Evolutionary conservation across 2,113 vertebrate species (phyloP).

Genomic region (Etia nguti): DNA sequence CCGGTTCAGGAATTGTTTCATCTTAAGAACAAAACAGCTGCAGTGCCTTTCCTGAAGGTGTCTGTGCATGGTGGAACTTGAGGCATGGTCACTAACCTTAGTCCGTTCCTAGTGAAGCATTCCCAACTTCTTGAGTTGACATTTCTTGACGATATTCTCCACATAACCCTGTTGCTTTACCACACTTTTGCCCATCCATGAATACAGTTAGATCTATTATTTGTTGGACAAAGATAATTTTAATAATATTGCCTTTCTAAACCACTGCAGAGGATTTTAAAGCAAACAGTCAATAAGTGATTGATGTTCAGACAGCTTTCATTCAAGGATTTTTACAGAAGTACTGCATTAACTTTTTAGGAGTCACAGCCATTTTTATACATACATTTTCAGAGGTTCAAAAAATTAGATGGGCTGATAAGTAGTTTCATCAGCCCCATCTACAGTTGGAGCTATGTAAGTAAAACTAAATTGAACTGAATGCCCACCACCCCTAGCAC

Average conservation of each 20-base stretch:
- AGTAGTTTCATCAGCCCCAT: neutral
- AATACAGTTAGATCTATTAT: neutral
- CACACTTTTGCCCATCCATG: neutral
- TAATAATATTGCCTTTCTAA: neutral
- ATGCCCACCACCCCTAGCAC: rapidly evolving
- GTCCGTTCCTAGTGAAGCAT: too few relatives aligned
- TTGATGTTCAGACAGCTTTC: neutral
- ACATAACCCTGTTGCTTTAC: neutral
- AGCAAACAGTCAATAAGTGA: neutral
- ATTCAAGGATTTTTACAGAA: neutral
- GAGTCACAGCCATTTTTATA: neutral
- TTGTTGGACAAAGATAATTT: neutral
- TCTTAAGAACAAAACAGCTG: too few relatives aligned
- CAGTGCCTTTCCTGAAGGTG: too few relatives aligned
- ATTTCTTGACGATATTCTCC: neutral
- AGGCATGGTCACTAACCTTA: too few relatives aligned
- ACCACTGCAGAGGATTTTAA: neutral
- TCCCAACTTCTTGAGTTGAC: neutral
- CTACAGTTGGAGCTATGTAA: neutral
- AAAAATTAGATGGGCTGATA: neutral
- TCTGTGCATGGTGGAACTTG: too few relatives aligned
- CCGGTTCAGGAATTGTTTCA: too few relatives aligned
- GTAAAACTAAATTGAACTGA: neutral
- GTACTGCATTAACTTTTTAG: neutral
- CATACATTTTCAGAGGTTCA: neutral